These are phyloP conservation scores for Diaperis boleti DNA, from an alignment of 2,888 invertebrate genomes.

Conservation along the genomic window DNA sequence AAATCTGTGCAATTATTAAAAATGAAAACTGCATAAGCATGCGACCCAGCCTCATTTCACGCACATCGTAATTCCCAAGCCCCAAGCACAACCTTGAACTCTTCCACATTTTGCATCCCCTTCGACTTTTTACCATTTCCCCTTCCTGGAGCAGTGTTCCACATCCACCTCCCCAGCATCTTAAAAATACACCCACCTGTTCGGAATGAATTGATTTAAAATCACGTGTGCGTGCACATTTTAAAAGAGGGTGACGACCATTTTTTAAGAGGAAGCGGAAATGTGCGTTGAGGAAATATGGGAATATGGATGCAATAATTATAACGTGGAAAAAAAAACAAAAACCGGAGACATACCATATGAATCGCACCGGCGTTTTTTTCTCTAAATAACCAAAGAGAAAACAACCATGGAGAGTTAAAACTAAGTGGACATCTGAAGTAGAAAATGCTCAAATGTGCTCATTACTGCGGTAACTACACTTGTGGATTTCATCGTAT, in stretches of 20 bases:
- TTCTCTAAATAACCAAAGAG: constrained; percentile 9
- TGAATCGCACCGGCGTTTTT: constrained; percentile 18
- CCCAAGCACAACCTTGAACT: background rate
- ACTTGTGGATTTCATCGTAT: constrained; percentile 8
- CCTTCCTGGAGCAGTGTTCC: background rate
- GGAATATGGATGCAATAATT: constrained; percentile 40
- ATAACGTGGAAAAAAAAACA: constrained; percentile 24
- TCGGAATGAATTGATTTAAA: constrained; percentile 23
- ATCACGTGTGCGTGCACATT: constrained; percentile 35
- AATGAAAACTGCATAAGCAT: too few species aligned
- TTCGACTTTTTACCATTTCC: background rate
- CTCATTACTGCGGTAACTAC: constrained; percentile 1
- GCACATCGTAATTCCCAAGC: too few species aligned
- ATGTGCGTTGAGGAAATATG: constrained; percentile 47
- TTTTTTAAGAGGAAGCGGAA: constrained; percentile 46
- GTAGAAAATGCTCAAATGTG: background rate
- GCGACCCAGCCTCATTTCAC: too few species aligned
- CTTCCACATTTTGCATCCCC: background rate
- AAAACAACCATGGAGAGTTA: constrained; percentile 8
- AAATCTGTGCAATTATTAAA: too few species aligned
- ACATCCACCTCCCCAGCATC: constrained; percentile 1
- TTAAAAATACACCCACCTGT: constrained; percentile 30
- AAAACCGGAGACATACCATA: constrained; percentile 28
- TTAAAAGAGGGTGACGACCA: constrained; percentile 21
- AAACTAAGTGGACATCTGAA: too few species aligned